Conservation (phyloP, 2,888 invertebrate genomes). For the Neocrepidodera transversa region DNA sequence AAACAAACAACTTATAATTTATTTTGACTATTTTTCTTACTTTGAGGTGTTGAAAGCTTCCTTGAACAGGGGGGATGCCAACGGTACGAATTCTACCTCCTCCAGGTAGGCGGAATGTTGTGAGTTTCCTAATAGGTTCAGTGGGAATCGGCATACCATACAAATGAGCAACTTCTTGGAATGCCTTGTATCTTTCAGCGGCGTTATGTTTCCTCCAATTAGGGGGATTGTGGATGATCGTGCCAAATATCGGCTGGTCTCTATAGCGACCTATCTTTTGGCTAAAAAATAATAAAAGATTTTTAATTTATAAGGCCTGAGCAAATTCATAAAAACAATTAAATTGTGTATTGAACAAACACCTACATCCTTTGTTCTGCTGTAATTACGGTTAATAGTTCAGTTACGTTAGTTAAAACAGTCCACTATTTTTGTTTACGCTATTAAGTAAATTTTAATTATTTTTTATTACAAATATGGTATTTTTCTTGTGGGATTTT, state of each 20-base stretch:
- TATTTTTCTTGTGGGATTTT: too few species aligned
- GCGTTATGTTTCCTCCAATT: slow-evolving; percentile 54
- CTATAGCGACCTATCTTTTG: slow-evolving; percentile 58
- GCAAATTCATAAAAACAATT: too few species aligned
- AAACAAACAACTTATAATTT: too few species aligned
- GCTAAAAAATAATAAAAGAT: slow-evolving; percentile 48
- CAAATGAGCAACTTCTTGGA: slow-evolving; percentile 64
- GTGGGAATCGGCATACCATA: slow-evolving; percentile 61
- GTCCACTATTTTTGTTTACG: too few species aligned
- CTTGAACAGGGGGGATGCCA: slow-evolving; percentile 64
- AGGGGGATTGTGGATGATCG: slow-evolving; percentile 74
- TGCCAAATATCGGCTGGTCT: slow-evolving; percentile 70
- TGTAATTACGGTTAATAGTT: too few species aligned
- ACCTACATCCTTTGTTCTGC: too few species aligned
- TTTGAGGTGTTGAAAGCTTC: slow-evolving; percentile 77
- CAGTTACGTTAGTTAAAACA: too few species aligned
- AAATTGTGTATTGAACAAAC: too few species aligned
- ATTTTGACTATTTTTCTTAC: slow-evolving; percentile 49
- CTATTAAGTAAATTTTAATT: too few species aligned
- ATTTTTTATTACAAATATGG: too few species aligned
- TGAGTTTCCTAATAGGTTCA: slow-evolving; percentile 52
- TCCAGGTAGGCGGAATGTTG: slow-evolving; percentile 58
- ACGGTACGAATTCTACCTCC: slow-evolving; percentile 60
- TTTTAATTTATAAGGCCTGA: too few species aligned
- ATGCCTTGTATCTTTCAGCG: slow-evolving; percentile 61